Evolutionary conservation across 2,888 invertebrate genomes (phyloP).

Genomic region (Calameuta pallipes): DNA sequence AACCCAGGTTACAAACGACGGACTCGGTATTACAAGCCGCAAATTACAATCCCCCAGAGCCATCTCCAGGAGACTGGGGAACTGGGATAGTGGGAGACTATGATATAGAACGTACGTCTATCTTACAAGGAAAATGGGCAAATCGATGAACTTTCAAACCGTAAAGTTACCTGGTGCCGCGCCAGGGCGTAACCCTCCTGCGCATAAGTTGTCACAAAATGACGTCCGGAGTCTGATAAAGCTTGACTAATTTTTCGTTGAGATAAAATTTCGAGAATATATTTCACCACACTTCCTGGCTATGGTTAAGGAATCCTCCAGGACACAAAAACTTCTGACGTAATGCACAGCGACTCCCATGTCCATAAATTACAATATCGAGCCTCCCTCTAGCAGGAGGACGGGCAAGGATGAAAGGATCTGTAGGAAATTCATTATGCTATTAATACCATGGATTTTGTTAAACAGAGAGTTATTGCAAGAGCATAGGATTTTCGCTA

Average conservation of each 20-base stretch:
- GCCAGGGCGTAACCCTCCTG: not conserved
- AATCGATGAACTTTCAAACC: not conserved
- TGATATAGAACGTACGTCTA: not conserved
- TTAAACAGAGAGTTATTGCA: slow-evolving; percentile 34
- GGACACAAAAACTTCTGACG: not conserved
- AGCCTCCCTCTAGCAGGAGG: slow-evolving; percentile 17
- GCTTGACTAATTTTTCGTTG: not conserved
- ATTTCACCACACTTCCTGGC: not conserved
- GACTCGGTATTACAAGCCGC: slow-evolving; percentile 56
- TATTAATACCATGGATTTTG: slow-evolving; percentile 42
- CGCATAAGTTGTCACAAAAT: not conserved
- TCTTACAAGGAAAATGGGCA: not conserved
- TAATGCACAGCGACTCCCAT: slow-evolving; percentile 7
- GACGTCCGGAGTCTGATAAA: not conserved
- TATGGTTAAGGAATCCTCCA: not conserved
- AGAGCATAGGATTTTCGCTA: slow-evolving; percentile 18
- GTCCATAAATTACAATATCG: slow-evolving; percentile 35
- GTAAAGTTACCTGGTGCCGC: not conserved
- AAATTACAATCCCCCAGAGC: slow-evolving; percentile 47
- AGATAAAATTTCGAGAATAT: not conserved
- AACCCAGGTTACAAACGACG: slow-evolving; percentile 55
- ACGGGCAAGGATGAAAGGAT: slow-evolving; percentile 20
- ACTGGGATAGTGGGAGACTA: not conserved
- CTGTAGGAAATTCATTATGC: slow-evolving; percentile 39
- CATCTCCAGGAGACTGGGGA: slow-evolving; percentile 10